These are phyloP conservation scores for Liasis olivaceus DNA, from an alignment of 2,797 vertebrate species.

Conservation along the genomic window DNA sequence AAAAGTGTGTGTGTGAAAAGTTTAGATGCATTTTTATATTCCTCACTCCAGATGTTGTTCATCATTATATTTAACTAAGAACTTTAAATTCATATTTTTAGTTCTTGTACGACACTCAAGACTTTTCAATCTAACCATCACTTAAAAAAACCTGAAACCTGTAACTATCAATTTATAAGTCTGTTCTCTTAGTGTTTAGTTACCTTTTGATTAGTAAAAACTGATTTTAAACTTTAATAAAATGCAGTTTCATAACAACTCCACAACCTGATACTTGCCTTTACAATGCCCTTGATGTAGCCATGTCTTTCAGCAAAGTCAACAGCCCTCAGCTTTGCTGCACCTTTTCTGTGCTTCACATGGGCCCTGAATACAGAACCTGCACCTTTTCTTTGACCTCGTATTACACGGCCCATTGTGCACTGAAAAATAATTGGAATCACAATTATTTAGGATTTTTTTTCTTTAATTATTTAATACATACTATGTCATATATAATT, in stretches of 20 bases:
- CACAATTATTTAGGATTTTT: neutral
- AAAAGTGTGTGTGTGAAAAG: neutral
- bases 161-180: neutral
- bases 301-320: conserved; percentile 89
- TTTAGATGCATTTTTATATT: neutral
- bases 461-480: neutral
- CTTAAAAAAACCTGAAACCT: neutral
- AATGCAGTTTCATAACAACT: neutral
- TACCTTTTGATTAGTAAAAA: neutral
- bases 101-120: neutral
- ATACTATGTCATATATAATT: neutral
- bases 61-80: neutral
- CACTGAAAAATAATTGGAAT: neutral
- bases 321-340: conserved; percentile 84
- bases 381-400: conserved; percentile 89
- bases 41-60: neutral
- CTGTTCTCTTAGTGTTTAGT: neutral
- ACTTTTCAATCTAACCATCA: neutral
- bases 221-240: neutral
- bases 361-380: conserved; percentile 89
- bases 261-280: conserved; percentile 61
- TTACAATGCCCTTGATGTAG: conserved; percentile 89
- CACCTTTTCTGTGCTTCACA: conserved; percentile 86
- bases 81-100: neutral
- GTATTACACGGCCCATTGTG: conserved; percentile 87